These are phyloP conservation scores for Motacilla alba DNA, from an alignment of 2,113 vertebrate genomes.

Conservation along the genomic window DNA sequence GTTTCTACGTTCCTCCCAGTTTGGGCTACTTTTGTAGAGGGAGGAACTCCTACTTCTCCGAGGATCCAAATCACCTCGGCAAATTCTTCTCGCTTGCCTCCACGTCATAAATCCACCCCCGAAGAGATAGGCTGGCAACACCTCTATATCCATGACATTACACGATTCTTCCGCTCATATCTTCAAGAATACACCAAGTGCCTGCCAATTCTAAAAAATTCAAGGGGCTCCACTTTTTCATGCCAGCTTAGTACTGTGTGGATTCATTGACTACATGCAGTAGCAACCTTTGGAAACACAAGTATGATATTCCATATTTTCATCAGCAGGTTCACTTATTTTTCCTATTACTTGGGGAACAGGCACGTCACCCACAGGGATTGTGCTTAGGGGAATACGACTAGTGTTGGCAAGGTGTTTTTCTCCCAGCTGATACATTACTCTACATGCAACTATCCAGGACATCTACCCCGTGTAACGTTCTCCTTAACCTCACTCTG, in stretches of 20 bases:
- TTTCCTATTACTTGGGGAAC: neutral
- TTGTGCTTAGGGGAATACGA: neutral
- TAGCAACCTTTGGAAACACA: neutral
- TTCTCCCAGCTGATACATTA: fast-evolving
- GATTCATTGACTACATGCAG: neutral
- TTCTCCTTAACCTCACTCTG: neutral
- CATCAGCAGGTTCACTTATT: neutral
- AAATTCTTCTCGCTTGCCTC: neutral
- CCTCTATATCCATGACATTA: neutral
- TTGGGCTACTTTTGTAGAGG: neutral
- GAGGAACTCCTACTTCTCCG: neutral
- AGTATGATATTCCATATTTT: neutral
- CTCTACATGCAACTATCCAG: neutral
- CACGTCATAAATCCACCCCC: neutral
- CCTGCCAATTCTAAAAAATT: neutral
- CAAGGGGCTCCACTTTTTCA: neutral
- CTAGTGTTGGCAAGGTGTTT: neutral
- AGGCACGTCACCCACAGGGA: neutral
- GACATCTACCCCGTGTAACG: fast-evolving
- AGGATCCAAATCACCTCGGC: neutral
- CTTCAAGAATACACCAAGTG: neutral
- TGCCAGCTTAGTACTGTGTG: fast-evolving
- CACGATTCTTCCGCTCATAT: neutral
- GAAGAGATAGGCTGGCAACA: neutral
- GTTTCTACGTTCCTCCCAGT: neutral